Base-by-base conservation (phyloP, 2,888 invertebrate species). In the Cerceris rybyensis region DNA sequence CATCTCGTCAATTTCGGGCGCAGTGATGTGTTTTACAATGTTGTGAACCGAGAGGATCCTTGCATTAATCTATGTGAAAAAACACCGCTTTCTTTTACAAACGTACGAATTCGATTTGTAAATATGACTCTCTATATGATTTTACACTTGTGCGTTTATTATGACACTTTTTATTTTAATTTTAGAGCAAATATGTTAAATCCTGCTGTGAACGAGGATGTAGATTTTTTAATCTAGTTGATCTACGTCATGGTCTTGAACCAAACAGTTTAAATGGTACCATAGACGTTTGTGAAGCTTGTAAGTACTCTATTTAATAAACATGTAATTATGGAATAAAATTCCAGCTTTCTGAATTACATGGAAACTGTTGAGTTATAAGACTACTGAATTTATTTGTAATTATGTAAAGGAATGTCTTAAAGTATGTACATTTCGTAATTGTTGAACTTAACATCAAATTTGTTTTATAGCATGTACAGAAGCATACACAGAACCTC, bases 131-230 rank as follows among this genome's bases (percentile, higher is more conserved):
- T n/a, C 50, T 14, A 6, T 16, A 46, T 61, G 11, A 41, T 41
- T 46, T 4, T 58, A 43, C 55, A 41, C 28, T 39, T n/a, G 8
- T 16, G 5, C 50, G 14, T 55, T 54, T 39, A 11, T 42, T 41
- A 42, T 49, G 9, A 65, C 11, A 71, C 49, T n/a, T 52, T 16
- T 55, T 4, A 61, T 70, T 14, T 13, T 67, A 49, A 46, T 81
- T 86, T 42, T 72, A 92, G 88, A 83, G 70, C 13, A 86, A 88
- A 43, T 88, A 90, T 43, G 80, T 87, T 6, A 88, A 88, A 64
- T 89, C 89, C 0, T 91, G 91, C 71, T 93, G 92, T 80, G 90
- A 92, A 65, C 87, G 92, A 67, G 93, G 93, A 42, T 93, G 92
- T 77, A 88, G 92, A 72, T 91, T 93, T 77, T 92, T 90, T 78